Evolutionary conservation across 2,113 vertebrate species (phyloP), one percentile per base, ranked within the genome.

Genomic region (Polyodon spathula): DNA sequence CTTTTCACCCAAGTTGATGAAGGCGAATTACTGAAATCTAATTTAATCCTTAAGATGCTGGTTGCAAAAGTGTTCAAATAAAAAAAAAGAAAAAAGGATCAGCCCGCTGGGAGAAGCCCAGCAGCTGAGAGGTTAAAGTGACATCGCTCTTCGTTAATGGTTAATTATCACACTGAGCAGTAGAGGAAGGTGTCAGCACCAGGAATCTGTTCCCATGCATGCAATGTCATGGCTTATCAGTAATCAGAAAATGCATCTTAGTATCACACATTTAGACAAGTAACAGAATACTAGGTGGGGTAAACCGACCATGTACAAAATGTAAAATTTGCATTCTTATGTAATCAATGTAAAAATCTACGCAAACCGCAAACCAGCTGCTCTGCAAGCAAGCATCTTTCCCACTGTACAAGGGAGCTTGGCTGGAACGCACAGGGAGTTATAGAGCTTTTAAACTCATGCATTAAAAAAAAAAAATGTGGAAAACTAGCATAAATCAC

Each of bases 61-160:
- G 54, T 50, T 66, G 53, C 59, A 80, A 81, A 84, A 67, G 64
- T 73, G 75, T 68, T 79, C 81, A 85, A 84, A 82, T 84, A 83
- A 83, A 83, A 27, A 76, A 85, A 84, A 82, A 83, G 82, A 83
- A 83, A 27, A 76, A 71, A 60, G 76, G 72, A 85, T 76, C 79
- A 76, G 75, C 72, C 82, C 76, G 71, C 66, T 71, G 83, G 83
- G 78, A 81, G 78, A 58, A 50, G 74, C 71, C 65, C 76, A 64
- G 73, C 69, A 44, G 74, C 76, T 77, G 75, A 61, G 63, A 62
- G 68, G 78, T 79, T 77, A 81, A 81, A 84, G 78, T 78, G 84
- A 80, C 78, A 79, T 63, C 40, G 74, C 72, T 60, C 52, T 75
- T 73, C 82, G 80, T 81, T 76, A 27, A 27, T 27, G 27, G 27